Evolutionary conservation across 2,888 invertebrate species (phyloP).

Genomic region (Meteorus cinctellus): DNA sequence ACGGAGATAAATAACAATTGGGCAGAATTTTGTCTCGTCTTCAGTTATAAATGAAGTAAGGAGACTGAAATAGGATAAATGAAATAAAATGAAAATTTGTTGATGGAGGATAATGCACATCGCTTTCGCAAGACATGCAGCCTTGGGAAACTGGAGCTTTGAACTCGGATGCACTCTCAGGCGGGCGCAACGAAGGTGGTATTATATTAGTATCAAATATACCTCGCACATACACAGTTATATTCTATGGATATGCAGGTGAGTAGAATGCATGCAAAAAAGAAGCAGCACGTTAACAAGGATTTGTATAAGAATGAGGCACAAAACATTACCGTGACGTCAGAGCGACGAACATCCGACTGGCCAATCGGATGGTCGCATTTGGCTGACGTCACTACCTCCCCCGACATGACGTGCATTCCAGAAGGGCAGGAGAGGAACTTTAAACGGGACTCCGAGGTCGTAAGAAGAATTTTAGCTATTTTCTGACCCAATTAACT

Average conservation of each 20-base stretch:
- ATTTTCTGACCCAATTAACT: conserved; percentile 70
- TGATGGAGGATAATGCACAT: conserved; percentile 45
- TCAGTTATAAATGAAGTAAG: background rate
- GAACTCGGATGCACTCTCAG: conserved; percentile 69
- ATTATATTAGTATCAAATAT: conserved; percentile 32
- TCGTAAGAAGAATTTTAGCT: conserved; percentile 54
- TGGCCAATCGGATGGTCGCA: conserved; percentile 65
- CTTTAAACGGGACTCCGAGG: conserved; percentile 46
- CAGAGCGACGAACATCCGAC: conserved; percentile 55
- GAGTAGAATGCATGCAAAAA: background rate
- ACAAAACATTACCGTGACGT: conserved; percentile 64
- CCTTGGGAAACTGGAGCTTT: conserved; percentile 72
- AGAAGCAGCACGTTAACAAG: conserved; percentile 37
- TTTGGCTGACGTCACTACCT: conserved; percentile 69
- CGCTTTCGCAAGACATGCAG: conserved; percentile 66
- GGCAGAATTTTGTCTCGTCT: too few species aligned
- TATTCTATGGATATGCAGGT: conserved; percentile 17
- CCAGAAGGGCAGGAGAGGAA: conserved; percentile 54
- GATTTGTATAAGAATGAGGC: conserved; percentile 39
- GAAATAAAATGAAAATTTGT: conserved; percentile 37
- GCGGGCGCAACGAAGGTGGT: conserved; percentile 41
- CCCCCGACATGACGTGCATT: conserved; percentile 67
- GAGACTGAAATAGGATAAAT: conserved; percentile 20
- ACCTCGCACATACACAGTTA: background rate
- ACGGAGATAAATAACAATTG: too few species aligned